Base-by-base conservation (phyloP, 2,888 invertebrate genomes). In the Chelonus formosanus region DNA sequence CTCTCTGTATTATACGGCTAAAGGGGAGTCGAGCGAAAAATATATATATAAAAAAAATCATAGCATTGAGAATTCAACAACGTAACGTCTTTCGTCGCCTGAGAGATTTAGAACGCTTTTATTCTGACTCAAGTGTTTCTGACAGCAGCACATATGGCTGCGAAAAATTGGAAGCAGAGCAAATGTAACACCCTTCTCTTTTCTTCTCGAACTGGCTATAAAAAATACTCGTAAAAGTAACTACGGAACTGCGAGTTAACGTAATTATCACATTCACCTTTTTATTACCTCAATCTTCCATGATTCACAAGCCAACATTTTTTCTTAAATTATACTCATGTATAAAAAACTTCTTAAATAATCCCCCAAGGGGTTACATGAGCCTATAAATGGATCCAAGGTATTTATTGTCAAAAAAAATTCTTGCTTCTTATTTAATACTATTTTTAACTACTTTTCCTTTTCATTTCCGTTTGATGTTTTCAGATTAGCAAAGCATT, bases 51-150 rank as follows among this genome's bases (percentile, higher is more conserved):
- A 53, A 44, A 47, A 54, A 45, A 34, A 4, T 6, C 48, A 45
- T 48, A 31, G 20, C 20, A 47, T 36, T 10, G 35, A 44, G 20
- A 34, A 6, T 35, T 35, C 34, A 35, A 5, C n/a, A 45, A 45
- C 34, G 34, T 34, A 50, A 59, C 63, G 57, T 63, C 65, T 47
- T 40, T 65, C 56, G 43, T 60, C 55, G 52, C 66, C 48, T 47
- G 61, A 62, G 60, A 67, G 66, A 71, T 67, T 71, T 71, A 67
- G 66, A 56, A 55, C 62, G 64, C 62, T 71, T 70, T 69, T 66
- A 67, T 67, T 69, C 47, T 53, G 55, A 48, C 57, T 54, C 65
- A 56, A 67, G 69, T 65, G 54, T 45, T 60, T 40, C 36, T 48
- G 35, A 53, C 36, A 45, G 58, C 47, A 43, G 43, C 43, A 64